These are phyloP conservation scores for Tragulus kanchil DNA, from an alignment of 2,113 vertebrate genomes.

Conservation along the genomic window DNA sequence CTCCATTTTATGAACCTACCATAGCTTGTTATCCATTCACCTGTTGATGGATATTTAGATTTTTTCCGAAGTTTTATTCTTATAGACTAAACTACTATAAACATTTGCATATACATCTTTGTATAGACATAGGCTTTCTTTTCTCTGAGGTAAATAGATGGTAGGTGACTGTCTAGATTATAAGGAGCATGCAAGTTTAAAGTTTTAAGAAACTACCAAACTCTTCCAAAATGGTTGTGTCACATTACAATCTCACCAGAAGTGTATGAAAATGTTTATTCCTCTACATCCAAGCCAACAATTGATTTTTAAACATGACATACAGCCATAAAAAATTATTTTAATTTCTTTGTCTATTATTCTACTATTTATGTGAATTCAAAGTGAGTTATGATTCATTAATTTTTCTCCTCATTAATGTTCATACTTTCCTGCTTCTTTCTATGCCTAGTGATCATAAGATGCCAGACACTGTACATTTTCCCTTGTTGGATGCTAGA, in stretches of 20 bases:
- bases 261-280: not conserved
- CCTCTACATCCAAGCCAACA: not conserved
- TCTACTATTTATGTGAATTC: constrained; percentile 1
- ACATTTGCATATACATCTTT: not conserved
- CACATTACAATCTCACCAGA: not conserved
- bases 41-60: not conserved
- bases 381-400: not conserved
- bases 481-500: not conserved
- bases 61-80: not conserved
- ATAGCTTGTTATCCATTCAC: not conserved
- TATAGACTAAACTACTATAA: not conserved
- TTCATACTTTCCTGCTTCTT: not conserved
- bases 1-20: not conserved
- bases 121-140: not conserved
- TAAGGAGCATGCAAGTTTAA: not conserved
- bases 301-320: not conserved
- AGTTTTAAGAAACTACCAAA: not conserved
- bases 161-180: not conserved
- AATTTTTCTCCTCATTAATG: not conserved
- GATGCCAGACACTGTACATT: not conserved
- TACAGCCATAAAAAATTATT: not conserved
- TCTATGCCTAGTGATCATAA: not conserved
- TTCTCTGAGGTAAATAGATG: not conserved
- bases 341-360: not conserved
- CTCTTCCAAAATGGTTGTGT: not conserved